Conservation (phyloP, 2,113 vertebrate species). For the Diadophis punctatus region DNA sequence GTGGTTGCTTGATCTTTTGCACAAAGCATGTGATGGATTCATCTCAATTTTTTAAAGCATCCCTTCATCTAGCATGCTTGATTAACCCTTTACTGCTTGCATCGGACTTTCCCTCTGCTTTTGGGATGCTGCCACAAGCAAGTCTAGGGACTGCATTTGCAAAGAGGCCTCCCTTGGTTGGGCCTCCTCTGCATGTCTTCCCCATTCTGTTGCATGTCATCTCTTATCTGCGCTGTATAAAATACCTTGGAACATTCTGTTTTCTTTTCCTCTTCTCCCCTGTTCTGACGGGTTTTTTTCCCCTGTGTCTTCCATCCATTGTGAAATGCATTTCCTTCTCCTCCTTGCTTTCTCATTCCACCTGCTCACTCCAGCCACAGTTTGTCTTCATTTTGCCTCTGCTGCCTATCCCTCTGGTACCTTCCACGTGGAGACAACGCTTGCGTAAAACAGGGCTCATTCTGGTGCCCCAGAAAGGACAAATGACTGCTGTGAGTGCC, state of each 20-base stretch:
- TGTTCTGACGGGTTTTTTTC: not conserved
- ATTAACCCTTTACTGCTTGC: not conserved
- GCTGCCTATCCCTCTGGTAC: constrained; percentile 36
- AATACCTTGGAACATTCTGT: not conserved
- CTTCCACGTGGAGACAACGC: constrained; percentile 44
- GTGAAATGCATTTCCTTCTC: not conserved
- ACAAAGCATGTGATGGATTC: not conserved
- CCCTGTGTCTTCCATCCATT: not conserved
- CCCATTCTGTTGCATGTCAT: not conserved
- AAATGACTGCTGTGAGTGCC: constrained; percentile 42
- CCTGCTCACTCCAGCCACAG: constrained; percentile 20
- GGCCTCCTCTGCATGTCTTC: not conserved
- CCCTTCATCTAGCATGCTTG: not conserved
- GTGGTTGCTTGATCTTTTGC: not conserved
- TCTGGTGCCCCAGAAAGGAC: constrained; percentile 48
- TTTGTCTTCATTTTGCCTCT: constrained; percentile 38
- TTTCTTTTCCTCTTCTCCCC: not conserved
- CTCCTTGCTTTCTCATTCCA: not conserved
- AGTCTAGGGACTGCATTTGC: not conserved
- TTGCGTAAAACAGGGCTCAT: constrained; percentile 52
- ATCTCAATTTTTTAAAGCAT: not conserved
- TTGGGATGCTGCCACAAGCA: not conserved
- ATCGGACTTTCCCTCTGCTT: not conserved
- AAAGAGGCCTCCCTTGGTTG: not conserved
- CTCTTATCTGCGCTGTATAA: not conserved